Percentiles rank a stretch among this genome's conserved stretches.
These are phyloP conservation scores for Teleiodes luculella DNA, from an alignment of 2,888 invertebrate species.

Conservation along the genomic window DNA sequence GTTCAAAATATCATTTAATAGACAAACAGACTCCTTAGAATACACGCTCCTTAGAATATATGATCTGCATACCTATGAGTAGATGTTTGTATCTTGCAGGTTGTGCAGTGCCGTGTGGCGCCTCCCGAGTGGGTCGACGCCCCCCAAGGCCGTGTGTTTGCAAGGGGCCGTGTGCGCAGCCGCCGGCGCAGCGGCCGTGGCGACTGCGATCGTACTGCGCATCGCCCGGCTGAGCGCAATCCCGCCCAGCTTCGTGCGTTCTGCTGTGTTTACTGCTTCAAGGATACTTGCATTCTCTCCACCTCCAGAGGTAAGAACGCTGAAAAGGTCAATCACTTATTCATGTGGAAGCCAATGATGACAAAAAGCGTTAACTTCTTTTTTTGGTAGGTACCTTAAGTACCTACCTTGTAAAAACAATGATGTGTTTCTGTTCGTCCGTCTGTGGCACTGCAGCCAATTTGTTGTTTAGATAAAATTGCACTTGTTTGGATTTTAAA, in stretches of 20 bases:
- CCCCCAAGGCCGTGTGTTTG: slow-evolving; percentile 36
- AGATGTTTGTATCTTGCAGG: no score
- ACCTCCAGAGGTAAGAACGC: slow-evolving; percentile 30
- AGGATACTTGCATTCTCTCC: slow-evolving; percentile 35
- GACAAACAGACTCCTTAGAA: no score
- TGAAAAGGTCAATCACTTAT: background rate
- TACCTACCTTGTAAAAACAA: no score
- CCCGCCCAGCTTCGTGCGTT: slow-evolving; percentile 38
- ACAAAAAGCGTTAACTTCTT: no score
- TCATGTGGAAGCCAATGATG: no score
- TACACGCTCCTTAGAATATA: no score
- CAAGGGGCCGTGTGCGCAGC: slow-evolving; percentile 35
- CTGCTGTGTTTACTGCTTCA: slow-evolving; percentile 32
- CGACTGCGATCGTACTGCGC: slow-evolving; percentile 41
- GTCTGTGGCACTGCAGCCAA: no score
- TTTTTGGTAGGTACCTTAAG: no score
- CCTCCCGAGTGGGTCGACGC: slow-evolving; percentile 39
- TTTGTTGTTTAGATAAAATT: no score
- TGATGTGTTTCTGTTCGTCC: no score
- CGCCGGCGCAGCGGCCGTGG: background rate
- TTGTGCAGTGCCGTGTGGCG: slow-evolving; percentile 45
- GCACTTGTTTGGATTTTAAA: no score
- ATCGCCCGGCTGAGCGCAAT: slow-evolving; percentile 33
- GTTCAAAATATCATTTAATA: slow-evolving; percentile 86
- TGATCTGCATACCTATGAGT: no score